Evolutionary conservation across 2,888 invertebrate species (phyloP), one percentile per base, ranked within the genome.

Genomic region (Pseudococcus longispinus): DNA sequence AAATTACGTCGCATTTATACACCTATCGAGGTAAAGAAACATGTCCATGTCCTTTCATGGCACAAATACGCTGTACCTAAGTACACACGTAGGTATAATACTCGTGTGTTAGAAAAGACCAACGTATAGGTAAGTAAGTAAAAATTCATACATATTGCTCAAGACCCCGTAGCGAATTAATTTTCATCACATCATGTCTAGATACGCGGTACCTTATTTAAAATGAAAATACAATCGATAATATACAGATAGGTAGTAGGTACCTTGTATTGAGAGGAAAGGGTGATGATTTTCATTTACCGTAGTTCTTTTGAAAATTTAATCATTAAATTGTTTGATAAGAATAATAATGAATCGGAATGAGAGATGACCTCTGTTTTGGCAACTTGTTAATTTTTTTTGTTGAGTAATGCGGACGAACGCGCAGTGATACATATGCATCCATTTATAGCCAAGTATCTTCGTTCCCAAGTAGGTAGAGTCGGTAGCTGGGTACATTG

Each of bases 291-390:
- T 65, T 26, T 3, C 37, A 26, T 77, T 77, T 77, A 32, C 77
- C 77, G 37, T 37, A 13, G 77, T 77, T 77, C 77, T 77, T 77
- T 77, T 77, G 77, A 77, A 77, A 77, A 77, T 77, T 77, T 9
- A 77, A 77, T 77, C 37, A 77, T 77, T 77, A 77, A 77, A 2
- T 37, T 77, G 32, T 32, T 77, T n/a, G 77, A 77, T 77, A 11
- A 77, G 77, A 77, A 77, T 77, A 77, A 77, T 77, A 77, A 77
- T 77, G 77, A 77, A 15, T 37, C 5, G n/a, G n/a, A 77, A 77
- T n/a, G 77, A 77, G 20, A 26, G 70, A 70, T 70, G 70, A 70
- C 70, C 70, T 70, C 77, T 26, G 77, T 32, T 26, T 32, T 77
- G 77, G 77, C 26, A 77, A n/a, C 55, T 2, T 8, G 15, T 13